Evolutionary conservation across 2,797 vertebrate species (phyloP).

Genomic region (Adelosebastes latens): DNA sequence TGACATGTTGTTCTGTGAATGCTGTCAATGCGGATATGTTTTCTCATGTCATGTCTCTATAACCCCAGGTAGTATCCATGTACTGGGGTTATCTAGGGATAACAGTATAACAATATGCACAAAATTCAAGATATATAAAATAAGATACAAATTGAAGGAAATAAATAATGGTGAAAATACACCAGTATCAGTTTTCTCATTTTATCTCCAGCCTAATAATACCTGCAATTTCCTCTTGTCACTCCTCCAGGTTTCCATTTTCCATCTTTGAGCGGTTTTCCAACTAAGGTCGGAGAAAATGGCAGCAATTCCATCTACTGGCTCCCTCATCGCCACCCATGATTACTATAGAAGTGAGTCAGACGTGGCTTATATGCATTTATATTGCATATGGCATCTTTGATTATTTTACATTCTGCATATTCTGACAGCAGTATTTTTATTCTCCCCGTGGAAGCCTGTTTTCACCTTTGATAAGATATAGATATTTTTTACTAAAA

Average conservation of each 20-base stretch:
- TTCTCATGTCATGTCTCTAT: not conserved
- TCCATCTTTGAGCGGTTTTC: conserved; percentile 66
- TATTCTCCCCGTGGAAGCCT: not conserved
- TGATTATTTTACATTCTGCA: not conserved
- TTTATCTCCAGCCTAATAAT: not conserved
- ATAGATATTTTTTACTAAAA: not conserved
- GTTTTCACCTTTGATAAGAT: not conserved
- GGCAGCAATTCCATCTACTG: conserved; percentile 95
- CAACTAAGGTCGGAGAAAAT: conserved; percentile 80
- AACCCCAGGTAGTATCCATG: not conserved
- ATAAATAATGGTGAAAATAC: not conserved
- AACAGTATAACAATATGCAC: not conserved
- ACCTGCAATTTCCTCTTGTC: not conserved
- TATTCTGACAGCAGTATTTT: not conserved
- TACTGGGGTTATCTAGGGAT: not conserved
- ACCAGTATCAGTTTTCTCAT: not conserved
- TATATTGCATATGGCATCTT: not conserved
- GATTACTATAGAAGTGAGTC: conserved; percentile 94
- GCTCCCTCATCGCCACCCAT: conserved; percentile 94
- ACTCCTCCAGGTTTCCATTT: conserved; percentile 56
- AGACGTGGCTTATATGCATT: not conserved
- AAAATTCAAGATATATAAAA: not conserved
- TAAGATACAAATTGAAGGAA: not conserved
- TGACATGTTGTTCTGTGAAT: not conserved
- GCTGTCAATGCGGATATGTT: not conserved